These are phyloP conservation scores for Embidobia sp. DNA, from an alignment of 2,888 invertebrate species.

Conservation along the genomic window DNA sequence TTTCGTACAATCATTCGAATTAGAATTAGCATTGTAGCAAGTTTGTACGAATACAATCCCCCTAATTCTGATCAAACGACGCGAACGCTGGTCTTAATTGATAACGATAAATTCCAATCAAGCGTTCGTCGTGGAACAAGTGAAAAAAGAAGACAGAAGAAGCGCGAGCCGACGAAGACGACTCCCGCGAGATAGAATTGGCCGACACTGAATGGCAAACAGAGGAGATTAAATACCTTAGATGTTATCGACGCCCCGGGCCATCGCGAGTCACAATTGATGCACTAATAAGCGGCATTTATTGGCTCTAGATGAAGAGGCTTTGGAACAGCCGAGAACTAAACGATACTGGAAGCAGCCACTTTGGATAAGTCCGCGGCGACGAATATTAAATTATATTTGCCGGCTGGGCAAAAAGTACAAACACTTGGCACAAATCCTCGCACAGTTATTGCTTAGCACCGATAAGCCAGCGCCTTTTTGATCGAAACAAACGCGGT, in stretches of 20 bases:
- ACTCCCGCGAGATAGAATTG: neutral
- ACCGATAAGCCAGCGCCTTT: slow-evolving; percentile 26
- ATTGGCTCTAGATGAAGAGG: slow-evolving; percentile 4
- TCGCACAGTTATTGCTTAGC: slow-evolving; percentile 17
- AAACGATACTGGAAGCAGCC: slow-evolving; percentile 1
- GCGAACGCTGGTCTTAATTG: no score
- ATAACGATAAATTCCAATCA: no score
- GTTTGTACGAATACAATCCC: no score
- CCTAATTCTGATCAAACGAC: neutral
- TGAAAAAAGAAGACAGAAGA: no score
- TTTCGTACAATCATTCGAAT: no score
- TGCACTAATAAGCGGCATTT: slow-evolving; percentile 4
- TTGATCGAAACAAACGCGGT: slow-evolving; percentile 34
- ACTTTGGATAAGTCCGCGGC: neutral
- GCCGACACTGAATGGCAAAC: neutral
- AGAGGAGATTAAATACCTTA: slow-evolving; percentile 22
- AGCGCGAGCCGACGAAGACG: no score
- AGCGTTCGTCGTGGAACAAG: no score
- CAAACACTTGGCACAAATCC: slow-evolving; percentile 34
- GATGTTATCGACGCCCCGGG: neutral
- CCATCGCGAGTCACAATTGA: slow-evolving; percentile 7
- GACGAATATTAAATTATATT: slow-evolving; percentile 14
- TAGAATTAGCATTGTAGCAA: no score
- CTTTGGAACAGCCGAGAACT: neutral
- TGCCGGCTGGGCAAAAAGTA: slow-evolving; percentile 7